Evolutionary conservation across 2,888 invertebrate species (phyloP), one percentile per base, ranked within the genome.

Genomic region (Amblyjoppa fuscipennis): DNA sequence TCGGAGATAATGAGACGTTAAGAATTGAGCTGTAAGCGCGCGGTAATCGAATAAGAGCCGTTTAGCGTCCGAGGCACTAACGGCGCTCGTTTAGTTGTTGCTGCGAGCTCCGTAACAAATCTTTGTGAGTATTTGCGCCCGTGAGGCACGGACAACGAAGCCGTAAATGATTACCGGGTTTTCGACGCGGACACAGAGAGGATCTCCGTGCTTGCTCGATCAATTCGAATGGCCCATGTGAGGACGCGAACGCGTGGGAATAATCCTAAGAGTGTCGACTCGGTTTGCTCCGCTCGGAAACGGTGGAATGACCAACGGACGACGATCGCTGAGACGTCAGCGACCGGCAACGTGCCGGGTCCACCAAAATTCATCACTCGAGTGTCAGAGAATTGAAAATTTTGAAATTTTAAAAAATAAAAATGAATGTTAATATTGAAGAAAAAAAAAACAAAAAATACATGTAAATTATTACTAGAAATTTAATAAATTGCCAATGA

Each of bases 301-400:
- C 66, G 31, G 45, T 49, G 59, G 34, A 7, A 2, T 20, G n/a
- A 56, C 20, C 25, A 69, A 77, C 31, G 69, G 77, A 77, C 31
- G 69, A 78, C 45, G 61, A 51, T 78, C 78, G 45, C 69, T 61
- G 70, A 45, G 78, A 70, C 59, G 56, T 59, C 77, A 69, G 38
- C 53, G 31, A n/a, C 66, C n/a, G 66, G n/a, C 7, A 66, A 5
- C 16, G n/a, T n/a, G 34, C 34, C 49, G 13, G 49, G 49, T 3
- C 11, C n/a, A 5, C n/a, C 16, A n/a, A 56, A 20, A 20, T 61
- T n/a, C 4, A 75, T 20, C n/a, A 13, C 3, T n/a, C 9, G n/a
- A 74, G 16, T 49, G 2, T n/a, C 11, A 45, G 61, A 41, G 45
- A 59, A 41, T 59, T 9, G 11, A 56, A 74, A 34, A 53, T 69